These are phyloP conservation scores for Dysdera silvatica DNA, from an alignment of 1,140 invertebrate species.

Conservation along the genomic window DNA sequence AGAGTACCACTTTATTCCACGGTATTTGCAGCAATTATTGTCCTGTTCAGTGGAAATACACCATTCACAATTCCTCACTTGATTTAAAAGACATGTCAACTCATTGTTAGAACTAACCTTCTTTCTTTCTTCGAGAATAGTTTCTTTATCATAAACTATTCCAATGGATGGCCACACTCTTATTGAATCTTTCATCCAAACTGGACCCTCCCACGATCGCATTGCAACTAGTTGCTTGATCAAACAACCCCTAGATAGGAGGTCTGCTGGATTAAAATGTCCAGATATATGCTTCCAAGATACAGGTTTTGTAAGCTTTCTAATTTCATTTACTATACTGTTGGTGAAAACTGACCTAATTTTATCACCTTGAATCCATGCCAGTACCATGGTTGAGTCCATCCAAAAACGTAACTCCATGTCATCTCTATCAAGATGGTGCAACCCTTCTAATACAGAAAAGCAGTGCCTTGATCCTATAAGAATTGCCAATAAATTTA, in stretches of 20 bases:
- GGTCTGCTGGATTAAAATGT: background rate
- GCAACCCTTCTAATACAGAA: conserved; percentile 9
- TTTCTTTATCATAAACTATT: background rate
- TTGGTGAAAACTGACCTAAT: background rate
- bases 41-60: too few species aligned
- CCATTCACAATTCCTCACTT: background rate
- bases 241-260: background rate
- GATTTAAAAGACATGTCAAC: too few species aligned
- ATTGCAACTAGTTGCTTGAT: background rate
- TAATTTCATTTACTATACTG: background rate
- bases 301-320: background rate
- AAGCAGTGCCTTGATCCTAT: conserved; percentile 20
- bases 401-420: background rate
- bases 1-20: background rate
- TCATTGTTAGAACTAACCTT: background rate
- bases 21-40: background rate
- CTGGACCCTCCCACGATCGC: background rate
- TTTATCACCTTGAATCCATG: background rate
- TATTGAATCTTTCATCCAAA: background rate
- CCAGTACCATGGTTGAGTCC: background rate
- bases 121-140: background rate
- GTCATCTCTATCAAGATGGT: background rate
- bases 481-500: too few species aligned
- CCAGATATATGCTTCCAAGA: background rate
- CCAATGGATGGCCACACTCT: conserved; percentile 4